Base-by-base conservation (phyloP, 2,888 invertebrate genomes). In the Tolmerus cingulatus region DNA sequence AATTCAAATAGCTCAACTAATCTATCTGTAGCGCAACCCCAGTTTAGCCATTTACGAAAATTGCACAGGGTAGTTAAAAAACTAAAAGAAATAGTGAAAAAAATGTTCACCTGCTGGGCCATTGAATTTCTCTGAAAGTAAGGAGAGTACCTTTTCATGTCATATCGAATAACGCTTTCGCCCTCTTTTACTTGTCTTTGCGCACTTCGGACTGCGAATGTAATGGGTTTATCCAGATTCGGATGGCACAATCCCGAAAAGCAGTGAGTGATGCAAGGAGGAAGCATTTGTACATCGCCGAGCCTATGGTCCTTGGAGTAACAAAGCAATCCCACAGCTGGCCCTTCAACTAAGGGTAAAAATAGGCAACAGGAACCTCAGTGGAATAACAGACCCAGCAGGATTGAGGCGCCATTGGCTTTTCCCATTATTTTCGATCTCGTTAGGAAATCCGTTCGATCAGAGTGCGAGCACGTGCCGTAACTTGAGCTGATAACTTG, bases 281-380 rank as follows among this genome's bases (percentile, higher is more conserved):
- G 51, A 79, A 79, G 51, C 51, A 55, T 55, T 79, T 30, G 51
- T 34, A 27, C 51, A 46, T 79, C 51, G 27, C 30, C 51, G 51
- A 79, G 16, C 51, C 51, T 30, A 79, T 7, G 34, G 37, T 9
- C 37, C 76, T 76, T 8, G 46, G 30, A 30, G 23, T 16, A 27
- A 27, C 27, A 79, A 79, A 79, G 79, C 19, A 16, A 79, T 34
- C 51, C 23, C 79, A 12, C 79, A 79, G 79, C 79, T 79, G 79
- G 66, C 66, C 27, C 66, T 66, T 66, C 23, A 27, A 12, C n/a
- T 27, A 23, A 7, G 12, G 12, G 23, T 4, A 66, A 66, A 19
- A 5, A 66, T 23, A 66, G 12, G 23, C 23, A 27, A 66, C 23
- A 66, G 66, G 2, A 66, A 23, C 23, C 66, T 66, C 23, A 7